These are phyloP conservation scores for Nomada ruficornis DNA, from an alignment of 2,888 invertebrate species.

Conservation along the genomic window DNA sequence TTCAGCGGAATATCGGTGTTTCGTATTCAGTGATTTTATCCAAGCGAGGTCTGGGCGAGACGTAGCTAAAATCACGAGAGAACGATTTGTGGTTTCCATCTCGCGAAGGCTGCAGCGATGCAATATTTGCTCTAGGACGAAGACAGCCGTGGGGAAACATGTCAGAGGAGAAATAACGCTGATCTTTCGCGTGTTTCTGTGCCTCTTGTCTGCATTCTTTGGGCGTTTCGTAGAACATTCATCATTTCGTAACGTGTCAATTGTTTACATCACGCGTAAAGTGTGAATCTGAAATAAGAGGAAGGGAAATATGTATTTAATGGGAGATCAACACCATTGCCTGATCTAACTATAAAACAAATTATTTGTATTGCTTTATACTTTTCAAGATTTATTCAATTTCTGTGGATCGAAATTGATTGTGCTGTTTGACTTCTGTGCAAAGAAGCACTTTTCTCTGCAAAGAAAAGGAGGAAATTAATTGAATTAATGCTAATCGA, in stretches of 20 bases:
- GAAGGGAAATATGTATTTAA: too few species aligned
- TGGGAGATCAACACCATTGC: too few species aligned
- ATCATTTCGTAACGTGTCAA: conserved; percentile 4
- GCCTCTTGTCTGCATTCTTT: neutral
- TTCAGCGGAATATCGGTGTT: conserved; percentile 2
- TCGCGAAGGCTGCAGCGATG: conserved; percentile 29
- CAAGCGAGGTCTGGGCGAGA: neutral
- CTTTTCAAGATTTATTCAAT: too few species aligned
- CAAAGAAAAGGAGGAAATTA: too few species aligned
- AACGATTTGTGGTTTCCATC: conserved; percentile 33
- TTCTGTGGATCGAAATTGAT: too few species aligned
- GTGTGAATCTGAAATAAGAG: neutral
- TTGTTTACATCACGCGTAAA: neutral
- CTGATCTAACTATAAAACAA: neutral
- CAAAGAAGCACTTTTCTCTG: too few species aligned
- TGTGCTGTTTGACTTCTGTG: too few species aligned
- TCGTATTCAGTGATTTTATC: neutral
- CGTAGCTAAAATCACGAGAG: neutral
- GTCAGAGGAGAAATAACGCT: conserved; percentile 32
- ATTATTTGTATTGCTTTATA: too few species aligned
- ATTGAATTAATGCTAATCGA: too few species aligned
- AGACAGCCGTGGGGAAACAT: conserved; percentile 12
- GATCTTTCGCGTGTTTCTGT: conserved; percentile 1
- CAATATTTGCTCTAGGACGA: conserved; percentile 25
- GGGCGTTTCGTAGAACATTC: neutral